These are phyloP conservation scores for Melitaea cinxia DNA, from an alignment of 1,140 invertebrate species.

Conservation along the genomic window DNA sequence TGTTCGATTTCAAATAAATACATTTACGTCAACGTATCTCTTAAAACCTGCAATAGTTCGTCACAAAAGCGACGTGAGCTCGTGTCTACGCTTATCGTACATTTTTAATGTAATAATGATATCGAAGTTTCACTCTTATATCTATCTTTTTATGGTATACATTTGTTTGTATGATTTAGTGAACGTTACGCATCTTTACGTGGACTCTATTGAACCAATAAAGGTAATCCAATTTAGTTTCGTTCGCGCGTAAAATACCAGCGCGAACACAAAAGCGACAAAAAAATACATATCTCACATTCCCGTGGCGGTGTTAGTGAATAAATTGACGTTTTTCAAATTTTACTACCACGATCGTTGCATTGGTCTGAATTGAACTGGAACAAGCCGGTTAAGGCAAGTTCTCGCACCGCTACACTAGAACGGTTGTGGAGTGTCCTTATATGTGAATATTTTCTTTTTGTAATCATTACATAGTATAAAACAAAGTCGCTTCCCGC, in stretches of 20 bases:
- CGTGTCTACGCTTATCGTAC: neutral
- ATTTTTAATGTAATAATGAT: neutral
- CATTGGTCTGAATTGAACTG: neutral
- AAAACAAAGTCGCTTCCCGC: no score
- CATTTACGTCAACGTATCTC: conserved; percentile 13
- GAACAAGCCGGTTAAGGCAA: no score
- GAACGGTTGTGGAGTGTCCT: no score
- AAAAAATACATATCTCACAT: conserved; percentile 5
- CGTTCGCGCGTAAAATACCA: conserved; percentile 23
- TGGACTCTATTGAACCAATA: conserved; percentile 29
- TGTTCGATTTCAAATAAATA: neutral
- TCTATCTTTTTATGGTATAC: conserved; percentile 8
- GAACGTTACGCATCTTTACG: conserved; percentile 23
- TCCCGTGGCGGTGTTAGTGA: neutral
- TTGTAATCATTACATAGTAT: no score
- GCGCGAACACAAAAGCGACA: conserved; percentile 20
- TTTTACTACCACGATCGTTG: neutral
- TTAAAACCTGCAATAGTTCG: conserved; percentile 21
- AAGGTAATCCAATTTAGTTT: conserved; percentile 23
- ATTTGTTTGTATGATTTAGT: neutral
- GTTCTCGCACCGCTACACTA: no score
- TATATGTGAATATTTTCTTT: no score
- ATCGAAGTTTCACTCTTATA: conserved; percentile 12
- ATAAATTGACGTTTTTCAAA: conserved; percentile 6
- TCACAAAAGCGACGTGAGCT: neutral